Conservation (phyloP, 2,888 invertebrate genomes). For the Epinotia nisella region DNA sequence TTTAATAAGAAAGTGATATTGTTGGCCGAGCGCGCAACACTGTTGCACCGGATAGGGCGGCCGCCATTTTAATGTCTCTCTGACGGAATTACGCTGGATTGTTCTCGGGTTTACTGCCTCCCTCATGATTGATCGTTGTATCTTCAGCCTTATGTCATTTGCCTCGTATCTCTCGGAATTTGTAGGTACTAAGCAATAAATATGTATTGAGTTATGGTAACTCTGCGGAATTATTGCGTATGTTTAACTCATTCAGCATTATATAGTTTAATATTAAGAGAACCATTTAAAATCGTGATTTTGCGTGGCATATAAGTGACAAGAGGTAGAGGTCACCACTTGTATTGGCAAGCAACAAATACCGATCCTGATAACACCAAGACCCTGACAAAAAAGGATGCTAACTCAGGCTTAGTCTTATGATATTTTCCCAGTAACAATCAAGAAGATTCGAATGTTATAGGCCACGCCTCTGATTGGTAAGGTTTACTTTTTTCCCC, state of each 20-base stretch:
- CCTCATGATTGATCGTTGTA: conserved; percentile 83
- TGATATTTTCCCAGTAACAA: not conserved
- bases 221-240: conserved; percentile 66
- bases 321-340: not conserved
- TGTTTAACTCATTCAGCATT: conserved; percentile 8
- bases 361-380: not conserved
- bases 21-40: conserved; percentile 66
- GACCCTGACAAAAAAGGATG: not conserved
- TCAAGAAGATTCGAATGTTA: not conserved
- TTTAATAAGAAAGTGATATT: conserved; percentile 67
- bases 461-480: conserved; percentile 20
- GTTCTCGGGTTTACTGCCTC: conserved; percentile 83
- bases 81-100: conserved; percentile 85
- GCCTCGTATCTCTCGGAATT: conserved; percentile 79
- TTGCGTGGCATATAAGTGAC: not conserved
- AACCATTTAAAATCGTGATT: not conserved
- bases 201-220: conserved; percentile 78
- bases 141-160: conserved; percentile 83
- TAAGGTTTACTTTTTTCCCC: conserved; percentile 42
- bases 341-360: not conserved
- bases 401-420: not conserved
- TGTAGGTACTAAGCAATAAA: conserved; percentile 77
- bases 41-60: conserved; percentile 85
- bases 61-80: conserved; percentile 83
- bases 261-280: not conserved